Conservation (phyloP, 2,113 vertebrate genomes). For the Laterallus jamaicensis region DNA sequence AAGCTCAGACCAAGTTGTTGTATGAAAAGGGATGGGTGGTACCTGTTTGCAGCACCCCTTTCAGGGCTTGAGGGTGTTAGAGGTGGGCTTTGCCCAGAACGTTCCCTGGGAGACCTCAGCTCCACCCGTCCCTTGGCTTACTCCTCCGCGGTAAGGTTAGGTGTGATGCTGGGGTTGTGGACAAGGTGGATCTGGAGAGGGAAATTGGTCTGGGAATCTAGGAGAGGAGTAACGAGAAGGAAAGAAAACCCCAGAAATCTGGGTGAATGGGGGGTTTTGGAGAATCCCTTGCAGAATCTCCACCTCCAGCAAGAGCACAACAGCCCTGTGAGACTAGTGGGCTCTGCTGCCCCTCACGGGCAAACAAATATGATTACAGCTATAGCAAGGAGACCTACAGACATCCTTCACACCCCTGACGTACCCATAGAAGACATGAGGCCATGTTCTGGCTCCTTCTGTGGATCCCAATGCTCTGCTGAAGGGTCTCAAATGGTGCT, state of each 20-base stretch:
- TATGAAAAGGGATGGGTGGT: neutral
- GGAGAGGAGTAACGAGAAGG: neutral
- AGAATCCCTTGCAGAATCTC: neutral
- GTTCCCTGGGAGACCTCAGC: neutral
- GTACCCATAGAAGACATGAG: neutral
- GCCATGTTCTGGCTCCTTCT: neutral
- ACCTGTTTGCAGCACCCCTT: neutral
- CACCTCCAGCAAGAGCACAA: neutral
- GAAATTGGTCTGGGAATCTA: neutral
- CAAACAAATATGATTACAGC: neutral
- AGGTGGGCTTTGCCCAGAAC: neutral
- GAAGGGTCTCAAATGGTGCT: neutral
- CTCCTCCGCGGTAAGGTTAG: neutral
- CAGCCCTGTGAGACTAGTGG: neutral
- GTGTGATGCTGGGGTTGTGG: rapidly evolving
- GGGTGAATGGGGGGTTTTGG: neutral
- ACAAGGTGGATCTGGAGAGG: neutral
- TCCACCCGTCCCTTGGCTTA: neutral
- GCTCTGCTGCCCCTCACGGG: neutral
- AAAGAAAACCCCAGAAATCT: neutral
- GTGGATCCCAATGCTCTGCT: neutral
- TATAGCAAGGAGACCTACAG: neutral
- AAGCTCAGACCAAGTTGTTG: neutral
- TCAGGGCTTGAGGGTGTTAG: neutral
- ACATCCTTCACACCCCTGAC: neutral